Evolutionary conservation across 2,888 invertebrate species (phyloP).

Genomic region (Oegoconia quadripuncta): DNA sequence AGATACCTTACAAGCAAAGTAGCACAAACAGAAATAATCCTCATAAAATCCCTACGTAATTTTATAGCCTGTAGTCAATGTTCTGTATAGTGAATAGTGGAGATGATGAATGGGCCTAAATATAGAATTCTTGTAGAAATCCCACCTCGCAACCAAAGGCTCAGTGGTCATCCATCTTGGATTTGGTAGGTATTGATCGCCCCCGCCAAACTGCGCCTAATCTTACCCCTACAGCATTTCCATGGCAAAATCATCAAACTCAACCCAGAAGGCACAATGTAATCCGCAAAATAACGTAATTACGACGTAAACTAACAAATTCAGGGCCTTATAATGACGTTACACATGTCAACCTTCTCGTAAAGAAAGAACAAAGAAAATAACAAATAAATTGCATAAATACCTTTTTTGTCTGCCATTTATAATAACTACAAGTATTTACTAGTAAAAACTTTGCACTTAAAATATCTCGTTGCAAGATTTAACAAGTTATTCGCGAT

Average conservation of each 20-base stretch:
- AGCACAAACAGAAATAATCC: too few species aligned
- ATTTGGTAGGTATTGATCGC: conserved; percentile 55
- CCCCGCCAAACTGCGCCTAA: conserved; percentile 17
- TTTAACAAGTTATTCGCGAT: conserved; percentile 35
- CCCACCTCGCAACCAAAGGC: conserved; percentile 28
- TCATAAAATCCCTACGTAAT: too few species aligned
- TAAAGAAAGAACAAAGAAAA: conserved; percentile 63
- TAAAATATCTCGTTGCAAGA: conserved; percentile 32
- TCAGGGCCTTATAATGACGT: conserved; percentile 54
- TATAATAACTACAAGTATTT: conserved; percentile 50
- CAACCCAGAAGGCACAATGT: conserved; percentile 7
- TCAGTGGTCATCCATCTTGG: conserved; percentile 70
- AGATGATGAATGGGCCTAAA: conserved; percentile 33
- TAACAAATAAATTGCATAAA: conserved; percentile 53
- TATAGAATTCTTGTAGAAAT: conserved; percentile 32
- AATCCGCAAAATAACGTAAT: background rate
- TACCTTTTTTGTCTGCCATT: conserved; percentile 81
- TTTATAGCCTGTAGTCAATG: too few species aligned
- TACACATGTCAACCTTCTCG: conserved; percentile 66
- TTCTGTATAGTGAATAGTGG: too few species aligned
- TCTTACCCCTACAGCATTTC: conserved; percentile 9
- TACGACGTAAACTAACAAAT: conserved; percentile 30
- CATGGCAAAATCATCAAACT: conserved; percentile 6
- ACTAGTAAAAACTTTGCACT: conserved; percentile 43
- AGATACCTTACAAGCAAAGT: too few species aligned